phyloP scores from a whole-genome alignment of 2,888 invertebrate species.

The Archips xylosteana region DNA sequence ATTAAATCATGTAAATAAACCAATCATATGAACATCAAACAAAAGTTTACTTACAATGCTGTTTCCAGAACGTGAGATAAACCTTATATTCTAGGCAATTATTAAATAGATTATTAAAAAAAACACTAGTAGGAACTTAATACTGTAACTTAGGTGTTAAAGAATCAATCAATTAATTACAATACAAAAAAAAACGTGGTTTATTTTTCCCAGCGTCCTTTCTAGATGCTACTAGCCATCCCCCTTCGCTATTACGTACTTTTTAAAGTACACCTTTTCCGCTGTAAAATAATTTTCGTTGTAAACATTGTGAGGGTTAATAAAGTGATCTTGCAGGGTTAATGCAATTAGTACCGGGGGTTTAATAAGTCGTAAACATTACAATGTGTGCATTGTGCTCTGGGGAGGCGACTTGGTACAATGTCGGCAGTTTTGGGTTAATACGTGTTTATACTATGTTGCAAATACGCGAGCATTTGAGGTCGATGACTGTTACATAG shows the following conservation, averaged over 20 bases:
- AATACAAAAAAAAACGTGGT: too few species aligned
- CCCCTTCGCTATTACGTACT: slow-evolving; percentile 40
- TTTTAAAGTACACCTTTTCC: slow-evolving; percentile 57
- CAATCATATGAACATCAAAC: too few species aligned
- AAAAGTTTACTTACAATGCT: too few species aligned
- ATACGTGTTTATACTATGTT: slow-evolving; percentile 7
- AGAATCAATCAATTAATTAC: too few species aligned
- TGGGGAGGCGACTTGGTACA: neutral
- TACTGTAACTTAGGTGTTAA: too few species aligned
- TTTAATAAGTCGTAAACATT: slow-evolving; percentile 42
- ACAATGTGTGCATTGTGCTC: slow-evolving; percentile 27
- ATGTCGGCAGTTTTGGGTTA: slow-evolving; percentile 12
- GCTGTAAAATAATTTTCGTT: slow-evolving; percentile 65
- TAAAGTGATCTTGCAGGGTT: slow-evolving; percentile 57
- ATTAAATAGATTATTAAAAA: too few species aligned
- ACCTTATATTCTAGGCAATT: too few species aligned
- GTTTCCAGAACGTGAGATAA: too few species aligned
- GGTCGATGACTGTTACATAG: neutral
- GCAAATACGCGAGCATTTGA: neutral
- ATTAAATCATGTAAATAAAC: too few species aligned
- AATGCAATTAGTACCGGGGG: slow-evolving; percentile 49
- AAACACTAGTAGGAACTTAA: too few species aligned
- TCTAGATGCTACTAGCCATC: slow-evolving; percentile 12
- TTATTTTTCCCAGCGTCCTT: slow-evolving; percentile 8
- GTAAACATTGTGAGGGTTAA: slow-evolving; percentile 71